phyloP scores from a whole-genome alignment of 2,797 vertebrate species.

The Ptychadena robeensis region DNA sequence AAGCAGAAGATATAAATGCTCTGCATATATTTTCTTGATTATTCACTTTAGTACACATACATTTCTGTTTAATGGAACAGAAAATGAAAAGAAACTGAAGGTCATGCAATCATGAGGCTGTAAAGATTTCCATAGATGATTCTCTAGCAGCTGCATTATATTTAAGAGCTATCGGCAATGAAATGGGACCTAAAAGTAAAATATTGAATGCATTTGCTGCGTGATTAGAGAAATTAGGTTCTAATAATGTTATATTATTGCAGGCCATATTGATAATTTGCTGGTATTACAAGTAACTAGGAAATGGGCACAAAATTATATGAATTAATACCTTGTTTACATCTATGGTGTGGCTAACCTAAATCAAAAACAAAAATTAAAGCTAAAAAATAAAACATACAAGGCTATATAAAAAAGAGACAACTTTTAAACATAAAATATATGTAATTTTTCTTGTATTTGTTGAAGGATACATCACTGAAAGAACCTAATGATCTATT shows the following conservation, averaged over 20 bases:
- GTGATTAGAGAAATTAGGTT: slow-evolving; percentile 31
- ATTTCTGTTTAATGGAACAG: slow-evolving; percentile 54
- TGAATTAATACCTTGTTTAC: background rate
- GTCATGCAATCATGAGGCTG: slow-evolving; percentile 41
- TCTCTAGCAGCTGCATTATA: slow-evolving; percentile 36
- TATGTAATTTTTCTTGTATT: no score
- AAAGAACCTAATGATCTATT: no score
- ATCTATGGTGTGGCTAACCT: background rate
- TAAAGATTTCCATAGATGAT: slow-evolving; percentile 49
- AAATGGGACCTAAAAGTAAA: slow-evolving; percentile 39
- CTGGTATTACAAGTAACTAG: background rate
- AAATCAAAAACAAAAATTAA: background rate
- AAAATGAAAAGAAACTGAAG: slow-evolving; percentile 58
- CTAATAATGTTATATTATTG: slow-evolving; percentile 10
- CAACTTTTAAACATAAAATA: no score
- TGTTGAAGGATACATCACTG: no score
- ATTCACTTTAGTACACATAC: slow-evolving; percentile 56
- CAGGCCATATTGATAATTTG: background rate
- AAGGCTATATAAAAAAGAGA: no score
- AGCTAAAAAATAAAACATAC: background rate
- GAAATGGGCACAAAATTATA: background rate
- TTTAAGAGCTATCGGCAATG: slow-evolving; percentile 34
- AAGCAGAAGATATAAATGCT: slow-evolving; percentile 21
- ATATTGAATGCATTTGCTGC: slow-evolving; percentile 11
- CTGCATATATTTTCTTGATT: slow-evolving; percentile 46